Evolutionary conservation across 2,888 invertebrate genomes (phyloP), one percentile per base, ranked within the genome.

Genomic region (Metellina segmentata): DNA sequence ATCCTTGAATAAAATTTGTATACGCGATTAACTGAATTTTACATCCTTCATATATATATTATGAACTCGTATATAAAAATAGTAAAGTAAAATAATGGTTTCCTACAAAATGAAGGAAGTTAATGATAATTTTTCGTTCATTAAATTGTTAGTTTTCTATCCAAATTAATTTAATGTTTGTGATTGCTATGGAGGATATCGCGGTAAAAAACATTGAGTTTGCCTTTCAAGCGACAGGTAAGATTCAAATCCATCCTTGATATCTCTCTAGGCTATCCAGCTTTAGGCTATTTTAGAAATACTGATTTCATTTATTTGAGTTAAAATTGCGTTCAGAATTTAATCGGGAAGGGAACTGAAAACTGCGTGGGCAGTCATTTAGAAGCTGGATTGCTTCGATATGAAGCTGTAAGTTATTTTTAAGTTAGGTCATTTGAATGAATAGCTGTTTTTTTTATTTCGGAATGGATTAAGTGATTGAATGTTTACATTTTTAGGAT

Each of bases 331-430:
- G 61, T 61, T 34, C 69, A 7, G 53, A 53, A 20, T 16, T 20
- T 79, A 79, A 79, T 79, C 53, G 79, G n/a, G n/a, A n/a, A n/a
- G n/a, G n/a, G 9, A 61, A 61, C 61, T 69, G 61, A 61, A 79
- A 79, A 34, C 61, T 53, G 13, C 61, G 11, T 20, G 79, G n/a
- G 34, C 53, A 79, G 61, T 61, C 11, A 61, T 20, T 7, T 20
- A 34, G 6, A 16, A 61, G 19, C 34, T 34, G 61, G 79, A 53
- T 79, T 79, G 34, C 34, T 34, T 16, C 16, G 16, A 61, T 79
- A 53, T 79, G 53, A 61, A 20, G 53, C 34, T 53, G 52, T 79
- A 79, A 53, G 61, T 79, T 79, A 79, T 61, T 61, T 61, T 16
- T 11, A 16, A 53, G 61, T 53, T 79, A 34, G n/a, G 4, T 34